Conservation (phyloP, 2,797 vertebrate species). For the Enteromius radiatus region DNA sequence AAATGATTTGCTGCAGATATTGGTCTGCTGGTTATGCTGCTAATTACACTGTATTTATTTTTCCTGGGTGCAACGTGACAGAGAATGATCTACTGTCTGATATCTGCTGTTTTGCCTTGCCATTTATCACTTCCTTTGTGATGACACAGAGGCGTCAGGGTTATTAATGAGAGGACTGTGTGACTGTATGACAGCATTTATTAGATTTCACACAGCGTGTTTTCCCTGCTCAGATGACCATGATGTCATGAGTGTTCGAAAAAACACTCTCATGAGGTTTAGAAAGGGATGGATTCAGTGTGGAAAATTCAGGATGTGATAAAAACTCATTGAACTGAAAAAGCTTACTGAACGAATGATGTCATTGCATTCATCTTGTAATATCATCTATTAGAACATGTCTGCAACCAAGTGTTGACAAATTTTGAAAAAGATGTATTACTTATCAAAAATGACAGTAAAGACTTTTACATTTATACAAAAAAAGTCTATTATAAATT, state of each 20-base stretch:
- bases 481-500: background rate
- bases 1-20: constrained; percentile 19
- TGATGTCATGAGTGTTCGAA: constrained; percentile 39
- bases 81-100: constrained; percentile 6
- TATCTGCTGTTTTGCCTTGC: constrained; percentile 49
- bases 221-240: constrained; percentile 20
- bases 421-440: background rate
- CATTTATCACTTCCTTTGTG: constrained; percentile 61
- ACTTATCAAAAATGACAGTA: background rate
- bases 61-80: constrained; percentile 4
- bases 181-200: constrained; percentile 35
- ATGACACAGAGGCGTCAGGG: constrained; percentile 65
- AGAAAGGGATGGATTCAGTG: constrained; percentile 23
- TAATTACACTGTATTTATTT: constrained; percentile 20
- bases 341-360: constrained; percentile 24
- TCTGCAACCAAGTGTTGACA: background rate
- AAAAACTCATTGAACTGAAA: background rate
- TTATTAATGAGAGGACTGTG: constrained; percentile 10
- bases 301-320: constrained; percentile 13
- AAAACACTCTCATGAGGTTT: constrained; percentile 34
- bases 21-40: background rate
- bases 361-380: constrained; percentile 17
- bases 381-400: background rate
- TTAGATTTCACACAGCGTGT: constrained; percentile 36
- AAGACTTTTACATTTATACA: background rate